phyloP scores from a whole-genome alignment of 2,113 vertebrate genomes.

The Dissostichus mawsoni region DNA sequence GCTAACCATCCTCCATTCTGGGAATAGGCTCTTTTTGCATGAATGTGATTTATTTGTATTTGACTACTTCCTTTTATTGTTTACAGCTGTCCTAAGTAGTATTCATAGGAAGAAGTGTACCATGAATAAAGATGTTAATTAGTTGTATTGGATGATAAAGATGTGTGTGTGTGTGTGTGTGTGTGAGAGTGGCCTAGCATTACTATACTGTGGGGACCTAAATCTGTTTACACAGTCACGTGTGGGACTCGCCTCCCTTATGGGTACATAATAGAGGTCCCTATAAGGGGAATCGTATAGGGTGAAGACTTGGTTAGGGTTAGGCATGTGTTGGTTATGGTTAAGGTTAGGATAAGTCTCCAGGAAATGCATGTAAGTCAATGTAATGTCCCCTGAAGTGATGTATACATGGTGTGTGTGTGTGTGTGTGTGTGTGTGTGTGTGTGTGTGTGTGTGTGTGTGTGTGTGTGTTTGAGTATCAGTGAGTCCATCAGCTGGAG shows the following conservation, averaged over 20 bases:
- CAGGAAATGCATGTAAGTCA: too few relatives aligned
- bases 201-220: too few relatives aligned
- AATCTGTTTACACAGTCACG: too few relatives aligned
- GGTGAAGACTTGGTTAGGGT: too few relatives aligned
- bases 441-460: conserved; percentile 3
- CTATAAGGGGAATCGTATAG: too few relatives aligned
- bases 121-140: background rate
- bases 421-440: background rate
- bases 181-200: too few relatives aligned
- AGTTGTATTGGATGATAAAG: background rate
- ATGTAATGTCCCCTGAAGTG: too few relatives aligned
- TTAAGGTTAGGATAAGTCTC: too few relatives aligned
- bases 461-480: background rate
- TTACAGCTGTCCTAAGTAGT: background rate
- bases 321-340: too few relatives aligned
- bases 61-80: background rate
- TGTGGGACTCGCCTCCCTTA: too few relatives aligned
- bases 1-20: background rate
- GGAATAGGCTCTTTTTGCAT: background rate
- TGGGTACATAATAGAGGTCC: too few relatives aligned
- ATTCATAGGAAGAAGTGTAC: background rate
- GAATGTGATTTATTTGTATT: background rate
- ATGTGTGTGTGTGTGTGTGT: conserved; percentile 1
- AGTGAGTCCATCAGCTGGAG: conserved; percentile 8
- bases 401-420: too few relatives aligned